Evolutionary conservation across 1,140 invertebrate genomes (phyloP), one percentile per base, ranked within the genome.

Genomic region (Drosophila varians): DNA sequence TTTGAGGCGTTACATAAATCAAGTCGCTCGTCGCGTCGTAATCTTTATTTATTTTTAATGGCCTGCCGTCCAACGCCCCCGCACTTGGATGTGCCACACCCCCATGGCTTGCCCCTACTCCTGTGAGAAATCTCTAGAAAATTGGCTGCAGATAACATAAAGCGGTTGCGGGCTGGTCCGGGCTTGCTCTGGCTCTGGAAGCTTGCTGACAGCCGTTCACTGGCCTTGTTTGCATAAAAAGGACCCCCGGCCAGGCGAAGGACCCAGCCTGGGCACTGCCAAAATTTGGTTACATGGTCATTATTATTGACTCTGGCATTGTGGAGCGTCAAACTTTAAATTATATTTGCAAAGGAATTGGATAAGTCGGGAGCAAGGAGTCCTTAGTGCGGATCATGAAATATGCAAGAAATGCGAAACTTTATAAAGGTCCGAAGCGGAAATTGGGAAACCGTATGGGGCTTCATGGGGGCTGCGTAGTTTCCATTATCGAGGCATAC

Each of bases 41-140:
- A 86, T 86, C 82, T 87, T 86, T 86, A 86, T 86, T 87, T 86
- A 86, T 87, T 82, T 82, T 87, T 87, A 86, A 86, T 86, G 82
- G 73, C 43, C 58, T 73, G 57, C 57, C 36, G 73, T 47, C 52
- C 26, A 49, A 64, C 36, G 57, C 71, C 71, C 46, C 25, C 51
- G 9, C 26, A 43, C 26, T 60, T 60, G 26, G 21, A 11, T 9
- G 19, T 38, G 40, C 14, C 21, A 34, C 49, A 53, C 56, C 71
- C 9, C n/a, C 8, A 45, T 3, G 2, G 6, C 26, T 7, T 25
- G 25, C 14, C 8, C 25, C 43, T 31, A 4, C 23, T 18, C 55
- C 53, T 42, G 23, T 49, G 46, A 68, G 49, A 78, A 74, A 80
- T 61, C 66, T 73, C 60, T 62, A 74, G 58, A 57, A 83, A 83